These are phyloP conservation scores for Yponomeuta cagnagella DNA, from an alignment of 2,888 invertebrate genomes.

Conservation along the genomic window DNA sequence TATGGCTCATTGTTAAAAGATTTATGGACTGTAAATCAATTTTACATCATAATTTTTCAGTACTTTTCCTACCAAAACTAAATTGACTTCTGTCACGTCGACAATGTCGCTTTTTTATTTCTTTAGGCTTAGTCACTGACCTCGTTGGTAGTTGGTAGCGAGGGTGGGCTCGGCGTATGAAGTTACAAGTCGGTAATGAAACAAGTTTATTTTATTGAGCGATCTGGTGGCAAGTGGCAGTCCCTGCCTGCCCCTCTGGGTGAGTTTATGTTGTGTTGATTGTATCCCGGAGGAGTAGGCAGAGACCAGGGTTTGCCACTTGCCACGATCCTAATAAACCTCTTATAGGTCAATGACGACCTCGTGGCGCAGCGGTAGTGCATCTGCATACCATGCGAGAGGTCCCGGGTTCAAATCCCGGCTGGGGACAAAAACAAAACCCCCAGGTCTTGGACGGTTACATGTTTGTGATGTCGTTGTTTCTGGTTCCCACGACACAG, in stretches of 20 bases:
- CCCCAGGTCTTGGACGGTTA: too few relatives aligned
- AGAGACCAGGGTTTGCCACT: too few relatives aligned
- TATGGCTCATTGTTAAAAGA: neutral
- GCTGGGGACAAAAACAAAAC: slow-evolving; percentile 21
- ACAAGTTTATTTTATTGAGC: neutral
- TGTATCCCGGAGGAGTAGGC: too few relatives aligned
- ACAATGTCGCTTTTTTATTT: neutral
- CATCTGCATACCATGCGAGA: slow-evolving; percentile 47
- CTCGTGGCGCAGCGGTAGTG: too few relatives aligned
- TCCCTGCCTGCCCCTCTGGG: too few relatives aligned
- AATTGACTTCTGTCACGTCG: neutral
- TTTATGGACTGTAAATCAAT: neutral
- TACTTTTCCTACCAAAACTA: neutral
- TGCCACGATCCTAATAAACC: neutral
- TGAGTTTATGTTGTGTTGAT: neutral
- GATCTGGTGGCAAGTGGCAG: too few relatives aligned
- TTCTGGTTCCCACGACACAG: too few relatives aligned
- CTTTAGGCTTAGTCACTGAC: neutral
- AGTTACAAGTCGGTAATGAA: neutral
- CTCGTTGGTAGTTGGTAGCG: neutral
- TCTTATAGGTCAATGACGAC: neutral
- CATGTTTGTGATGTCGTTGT: too few relatives aligned
- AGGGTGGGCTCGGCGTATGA: neutral
- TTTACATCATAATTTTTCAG: neutral
- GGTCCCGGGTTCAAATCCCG: slow-evolving; percentile 77